These are phyloP conservation scores for Acestrorhynchus altus DNA, from an alignment of 2,797 vertebrate genomes.

Conservation along the genomic window DNA sequence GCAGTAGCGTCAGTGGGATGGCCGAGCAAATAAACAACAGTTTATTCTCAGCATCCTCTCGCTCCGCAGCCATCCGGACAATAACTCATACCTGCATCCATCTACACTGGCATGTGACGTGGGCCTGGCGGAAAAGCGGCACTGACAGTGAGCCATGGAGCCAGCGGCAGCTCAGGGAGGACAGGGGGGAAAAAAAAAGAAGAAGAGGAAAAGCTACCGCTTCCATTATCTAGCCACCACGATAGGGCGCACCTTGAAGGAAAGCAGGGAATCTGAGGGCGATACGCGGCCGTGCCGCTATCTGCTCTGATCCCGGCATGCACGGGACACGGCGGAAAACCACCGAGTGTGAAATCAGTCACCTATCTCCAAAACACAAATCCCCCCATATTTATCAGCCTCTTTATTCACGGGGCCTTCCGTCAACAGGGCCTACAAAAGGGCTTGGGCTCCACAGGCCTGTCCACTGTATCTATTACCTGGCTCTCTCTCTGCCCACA, in stretches of 20 bases:
- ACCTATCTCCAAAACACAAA: constrained; percentile 58
- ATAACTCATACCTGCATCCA: constrained; percentile 46
- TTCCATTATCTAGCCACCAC: constrained; percentile 56
- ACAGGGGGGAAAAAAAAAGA: not conserved
- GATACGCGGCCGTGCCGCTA: constrained; percentile 45
- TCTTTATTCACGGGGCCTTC: constrained; percentile 58
- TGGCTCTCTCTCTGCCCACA: constrained; percentile 12
- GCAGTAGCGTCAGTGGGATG: constrained; percentile 19
- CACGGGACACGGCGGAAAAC: constrained; percentile 40
- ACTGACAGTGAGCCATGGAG: constrained; percentile 46
- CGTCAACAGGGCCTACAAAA: constrained; percentile 69
- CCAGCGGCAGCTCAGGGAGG: constrained; percentile 34
- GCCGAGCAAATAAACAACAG: constrained; percentile 40
- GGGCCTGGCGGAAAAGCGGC: constrained; percentile 8
- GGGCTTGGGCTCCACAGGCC: constrained; percentile 65
- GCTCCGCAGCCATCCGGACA: constrained; percentile 34
- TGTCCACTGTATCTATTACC: constrained; percentile 63
- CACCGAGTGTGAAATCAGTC: constrained; percentile 58
- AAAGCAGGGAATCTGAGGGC: constrained; percentile 30
- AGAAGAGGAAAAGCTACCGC: constrained; percentile 38
- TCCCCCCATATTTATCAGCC: constrained; percentile 38
- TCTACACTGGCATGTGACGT: constrained; percentile 27
- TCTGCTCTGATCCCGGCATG: constrained; percentile 49
- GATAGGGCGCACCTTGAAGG: constrained; percentile 55
- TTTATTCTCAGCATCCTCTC: constrained; percentile 34